Evolutionary conservation across 2,888 invertebrate species (phyloP).

Genomic region (Sinotaia quadrata): DNA sequence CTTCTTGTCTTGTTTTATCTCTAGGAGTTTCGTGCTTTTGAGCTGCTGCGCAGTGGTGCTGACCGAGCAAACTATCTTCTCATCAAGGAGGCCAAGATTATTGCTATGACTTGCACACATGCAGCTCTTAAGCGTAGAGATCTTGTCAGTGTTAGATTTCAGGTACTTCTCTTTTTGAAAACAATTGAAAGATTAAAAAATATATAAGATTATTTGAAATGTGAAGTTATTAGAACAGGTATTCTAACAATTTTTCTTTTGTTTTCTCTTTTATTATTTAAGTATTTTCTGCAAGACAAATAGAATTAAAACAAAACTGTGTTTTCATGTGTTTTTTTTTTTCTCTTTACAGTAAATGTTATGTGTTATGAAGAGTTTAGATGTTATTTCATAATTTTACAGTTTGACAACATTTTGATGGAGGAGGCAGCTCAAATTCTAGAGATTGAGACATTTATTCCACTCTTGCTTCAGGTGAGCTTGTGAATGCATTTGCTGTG

Average conservation of each 20-base stretch:
- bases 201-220: not conserved
- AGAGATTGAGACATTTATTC: slow-evolving; percentile 99
- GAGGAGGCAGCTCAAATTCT: slow-evolving; percentile 99
- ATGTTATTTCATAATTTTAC: too few species aligned
- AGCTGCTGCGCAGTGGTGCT: slow-evolving; percentile 92
- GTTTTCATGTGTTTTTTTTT: too few species aligned
- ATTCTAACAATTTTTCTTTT: not conserved
- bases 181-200: not conserved
- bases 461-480: slow-evolving; percentile 87
- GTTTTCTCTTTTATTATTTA: too few species aligned
- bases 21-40: slow-evolving; percentile 97
- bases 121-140: slow-evolving; percentile 97
- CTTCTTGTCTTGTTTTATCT: too few species aligned
- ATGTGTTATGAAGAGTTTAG: too few species aligned
- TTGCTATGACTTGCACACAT: slow-evolving; percentile 99
- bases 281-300: too few species aligned
- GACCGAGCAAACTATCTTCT: slow-evolving; percentile 96
- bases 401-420: slow-evolving; percentile 98
- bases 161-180: slow-evolving; percentile 64
- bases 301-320: too few species aligned
- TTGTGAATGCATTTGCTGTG: not conserved
- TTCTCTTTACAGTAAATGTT: too few species aligned
- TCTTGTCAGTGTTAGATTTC: slow-evolving; percentile 88
- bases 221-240: not conserved
- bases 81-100: slow-evolving; percentile 99